phyloP scores from a whole-genome alignment of 1,140 invertebrate species.

The Drosophila malerkotliana region DNA sequence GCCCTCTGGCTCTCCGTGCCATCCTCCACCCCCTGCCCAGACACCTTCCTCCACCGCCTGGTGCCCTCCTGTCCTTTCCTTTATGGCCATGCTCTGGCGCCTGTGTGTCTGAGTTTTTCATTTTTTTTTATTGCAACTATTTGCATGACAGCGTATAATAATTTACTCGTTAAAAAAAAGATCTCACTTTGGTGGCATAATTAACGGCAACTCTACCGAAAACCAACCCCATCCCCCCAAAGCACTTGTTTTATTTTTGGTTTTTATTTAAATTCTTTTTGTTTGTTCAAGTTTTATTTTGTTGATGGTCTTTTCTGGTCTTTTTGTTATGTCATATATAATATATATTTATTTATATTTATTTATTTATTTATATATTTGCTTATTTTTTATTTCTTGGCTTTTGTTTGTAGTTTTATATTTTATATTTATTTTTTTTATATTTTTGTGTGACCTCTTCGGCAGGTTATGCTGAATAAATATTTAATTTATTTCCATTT shows the following conservation, averaged over 20 bases:
- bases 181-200: constrained; percentile 51
- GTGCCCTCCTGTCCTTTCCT: constrained; percentile 9
- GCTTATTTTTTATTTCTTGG: constrained; percentile 39
- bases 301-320: constrained; percentile 3
- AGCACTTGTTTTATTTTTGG: background rate
- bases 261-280: constrained; percentile 35
- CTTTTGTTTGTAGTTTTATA: constrained; percentile 19
- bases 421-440: background rate
- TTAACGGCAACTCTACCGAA: constrained; percentile 45
- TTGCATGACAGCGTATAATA: constrained; percentile 54
- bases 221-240: background rate
- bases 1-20: constrained; percentile 4
- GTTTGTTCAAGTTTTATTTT: constrained; percentile 35
- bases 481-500: constrained; percentile 57
- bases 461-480: constrained; percentile 39
- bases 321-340: constrained; percentile 19
- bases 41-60: background rate
- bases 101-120: constrained; percentile 43
- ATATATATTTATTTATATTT: too few relatives aligned
- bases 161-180: constrained; percentile 49
- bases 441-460: background rate
- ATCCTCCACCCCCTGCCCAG: background rate
- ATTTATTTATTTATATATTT: too few relatives aligned
- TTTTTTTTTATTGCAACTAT: constrained; percentile 53
- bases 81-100: constrained; percentile 43